These are phyloP conservation scores for Trissolcus brochymenae DNA, from an alignment of 2,888 invertebrate species.

Conservation along the genomic window DNA sequence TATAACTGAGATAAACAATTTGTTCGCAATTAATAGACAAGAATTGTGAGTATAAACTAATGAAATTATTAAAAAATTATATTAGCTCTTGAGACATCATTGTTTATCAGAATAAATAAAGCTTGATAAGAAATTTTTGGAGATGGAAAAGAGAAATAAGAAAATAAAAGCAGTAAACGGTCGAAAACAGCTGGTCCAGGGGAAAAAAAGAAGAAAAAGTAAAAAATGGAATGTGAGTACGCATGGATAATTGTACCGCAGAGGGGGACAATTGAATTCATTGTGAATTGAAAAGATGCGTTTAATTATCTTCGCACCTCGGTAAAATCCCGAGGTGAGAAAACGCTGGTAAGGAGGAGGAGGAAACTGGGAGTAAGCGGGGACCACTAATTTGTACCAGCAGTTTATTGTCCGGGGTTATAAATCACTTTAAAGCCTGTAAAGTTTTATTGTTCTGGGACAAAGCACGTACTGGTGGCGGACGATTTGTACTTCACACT, in stretches of 20 bases:
- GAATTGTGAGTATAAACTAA: slow-evolving; percentile 75
- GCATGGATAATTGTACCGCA: too few species aligned
- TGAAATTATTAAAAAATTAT: too few species aligned
- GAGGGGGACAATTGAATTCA: too few species aligned
- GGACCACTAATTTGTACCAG: slow-evolving; percentile 37
- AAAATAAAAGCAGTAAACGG: too few species aligned
- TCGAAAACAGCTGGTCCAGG: too few species aligned
- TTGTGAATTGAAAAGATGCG: background rate
- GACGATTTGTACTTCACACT: slow-evolving; percentile 43
- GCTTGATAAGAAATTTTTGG: too few species aligned
- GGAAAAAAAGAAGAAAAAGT: too few species aligned
- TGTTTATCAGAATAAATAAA: too few species aligned
- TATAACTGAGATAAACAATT: slow-evolving; percentile 88
- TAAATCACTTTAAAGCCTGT: slow-evolving; percentile 22
- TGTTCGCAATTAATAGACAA: slow-evolving; percentile 89
- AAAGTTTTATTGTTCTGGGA: slow-evolving; percentile 35
- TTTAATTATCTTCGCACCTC: slow-evolving; percentile 1
- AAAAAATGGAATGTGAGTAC: too few species aligned
- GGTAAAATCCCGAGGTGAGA: slow-evolving; percentile 12
- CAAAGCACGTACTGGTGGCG: slow-evolving; percentile 37
- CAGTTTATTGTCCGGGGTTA: slow-evolving; percentile 8
- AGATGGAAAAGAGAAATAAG: too few species aligned
- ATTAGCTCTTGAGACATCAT: too few species aligned
- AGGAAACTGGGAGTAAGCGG: too few species aligned
- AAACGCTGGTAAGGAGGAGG: slow-evolving; percentile 8